A percentile compares a stretch with the other conserved stretches of the same genome.
These are phyloP conservation scores for Periplaneta americana DNA, from an alignment of 1,140 invertebrate genomes.

Conservation along the genomic window DNA sequence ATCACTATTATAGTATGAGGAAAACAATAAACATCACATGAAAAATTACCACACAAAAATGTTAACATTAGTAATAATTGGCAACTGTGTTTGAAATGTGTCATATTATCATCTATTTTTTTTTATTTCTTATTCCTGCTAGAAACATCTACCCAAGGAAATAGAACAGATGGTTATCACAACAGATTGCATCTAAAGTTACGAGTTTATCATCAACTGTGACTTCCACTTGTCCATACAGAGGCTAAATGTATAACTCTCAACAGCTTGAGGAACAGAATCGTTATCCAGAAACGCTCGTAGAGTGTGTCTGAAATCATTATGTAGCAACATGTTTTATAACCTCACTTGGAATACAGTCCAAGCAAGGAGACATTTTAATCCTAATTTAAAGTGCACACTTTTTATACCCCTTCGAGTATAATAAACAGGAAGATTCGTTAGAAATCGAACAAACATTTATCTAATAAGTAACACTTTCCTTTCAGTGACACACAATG, in stretches of 20 bases:
- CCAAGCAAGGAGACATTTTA: no score
- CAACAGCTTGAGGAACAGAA: background rate
- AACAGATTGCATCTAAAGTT: constrained; percentile 1
- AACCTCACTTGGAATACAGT: no score
- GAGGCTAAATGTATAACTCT: background rate
- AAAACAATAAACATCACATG: constrained; percentile 5
- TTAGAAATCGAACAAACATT: no score
- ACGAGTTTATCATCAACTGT: background rate
- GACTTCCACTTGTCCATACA: background rate
- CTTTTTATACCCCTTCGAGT: no score
- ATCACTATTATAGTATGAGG: background rate
- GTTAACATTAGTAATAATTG: background rate
- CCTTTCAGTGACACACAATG: no score
- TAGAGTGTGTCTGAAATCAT: no score
- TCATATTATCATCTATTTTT: background rate
- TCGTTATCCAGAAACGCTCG: no score
- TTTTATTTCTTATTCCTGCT: background rate
- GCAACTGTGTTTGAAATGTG: background rate
- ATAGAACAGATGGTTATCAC: constrained; percentile 1
- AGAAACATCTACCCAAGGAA: background rate
- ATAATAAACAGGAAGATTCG: no score
- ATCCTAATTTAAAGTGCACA: no score
- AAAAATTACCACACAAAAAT: background rate
- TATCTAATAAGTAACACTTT: no score
- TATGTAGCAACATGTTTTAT: no score